Evolutionary conservation across 2,113 vertebrate genomes (phyloP).

Genomic region (Thryonomys swinderianus): DNA sequence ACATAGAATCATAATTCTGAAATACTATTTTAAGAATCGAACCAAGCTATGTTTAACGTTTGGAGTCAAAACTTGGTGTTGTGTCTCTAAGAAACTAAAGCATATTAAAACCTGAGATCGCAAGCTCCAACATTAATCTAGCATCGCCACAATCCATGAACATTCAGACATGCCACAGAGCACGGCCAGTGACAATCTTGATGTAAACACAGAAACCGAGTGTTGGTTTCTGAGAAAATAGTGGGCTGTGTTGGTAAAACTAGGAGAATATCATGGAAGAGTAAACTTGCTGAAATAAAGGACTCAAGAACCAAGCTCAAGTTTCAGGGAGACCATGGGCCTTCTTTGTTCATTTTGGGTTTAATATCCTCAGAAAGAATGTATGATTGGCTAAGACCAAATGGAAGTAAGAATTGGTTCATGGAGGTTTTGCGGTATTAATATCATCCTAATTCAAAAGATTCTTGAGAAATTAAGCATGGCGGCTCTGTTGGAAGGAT

Average conservation of each 20-base stretch:
- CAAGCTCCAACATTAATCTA: neutral
- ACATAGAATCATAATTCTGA: neutral
- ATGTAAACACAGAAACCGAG: neutral
- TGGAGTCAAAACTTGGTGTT: neutral
- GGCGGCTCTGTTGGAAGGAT: neutral
- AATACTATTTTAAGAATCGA: neutral
- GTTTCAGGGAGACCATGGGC: neutral
- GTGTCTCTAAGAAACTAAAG: neutral
- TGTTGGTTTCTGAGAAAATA: neutral
- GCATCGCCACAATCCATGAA: neutral
- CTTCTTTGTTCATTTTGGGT: neutral
- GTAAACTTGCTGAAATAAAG: neutral
- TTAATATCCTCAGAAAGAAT: neutral
- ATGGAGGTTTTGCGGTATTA: rapidly evolving
- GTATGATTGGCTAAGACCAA: neutral
- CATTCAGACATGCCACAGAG: neutral
- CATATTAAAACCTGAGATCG: neutral
- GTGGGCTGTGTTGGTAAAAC: neutral
- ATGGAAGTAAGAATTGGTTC: neutral
- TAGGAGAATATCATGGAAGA: neutral
- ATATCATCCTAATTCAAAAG: neutral
- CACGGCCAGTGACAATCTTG: neutral
- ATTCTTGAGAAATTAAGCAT: neutral
- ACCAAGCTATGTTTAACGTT: neutral
- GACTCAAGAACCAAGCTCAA: neutral